Percentiles rank a stretch among this genome's conserved stretches.
Evolutionary conservation across 1,140 invertebrate species (phyloP).

Genomic region (Hesperophylax magnus): DNA sequence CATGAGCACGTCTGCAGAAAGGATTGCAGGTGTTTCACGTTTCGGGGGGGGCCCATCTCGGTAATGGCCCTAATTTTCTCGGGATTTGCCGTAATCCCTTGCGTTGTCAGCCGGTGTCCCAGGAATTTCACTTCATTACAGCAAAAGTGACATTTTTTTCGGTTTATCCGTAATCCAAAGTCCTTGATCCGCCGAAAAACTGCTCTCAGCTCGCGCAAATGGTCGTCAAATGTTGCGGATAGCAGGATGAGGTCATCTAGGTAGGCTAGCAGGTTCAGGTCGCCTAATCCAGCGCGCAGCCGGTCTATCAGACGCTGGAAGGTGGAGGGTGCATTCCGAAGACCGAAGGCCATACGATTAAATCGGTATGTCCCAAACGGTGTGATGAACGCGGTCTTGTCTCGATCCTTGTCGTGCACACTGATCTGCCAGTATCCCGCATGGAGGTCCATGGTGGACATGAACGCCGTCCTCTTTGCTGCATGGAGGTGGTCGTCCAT

Average conservation of each 20-base stretch:
- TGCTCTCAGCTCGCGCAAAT: constrained; percentile 60
- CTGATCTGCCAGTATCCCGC: constrained; percentile 63
- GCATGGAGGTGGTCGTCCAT: constrained; percentile 66
- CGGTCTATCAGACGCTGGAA: constrained; percentile 63
- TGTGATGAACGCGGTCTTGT: constrained; percentile 65
- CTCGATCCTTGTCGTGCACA: constrained; percentile 58
- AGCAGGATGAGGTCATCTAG: constrained; percentile 66
- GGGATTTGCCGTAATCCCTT: constrained; percentile 61
- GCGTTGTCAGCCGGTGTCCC: constrained; percentile 62
- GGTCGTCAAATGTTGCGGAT: constrained; percentile 60
- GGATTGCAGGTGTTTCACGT: constrained; percentile 56
- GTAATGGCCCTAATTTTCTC: constrained; percentile 61
- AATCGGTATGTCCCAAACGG: constrained; percentile 63
- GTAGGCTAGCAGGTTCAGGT: constrained; percentile 61
- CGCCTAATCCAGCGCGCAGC: constrained; percentile 54
- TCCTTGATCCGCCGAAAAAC: constrained; percentile 61
- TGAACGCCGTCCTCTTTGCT: constrained; percentile 58
- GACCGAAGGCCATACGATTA: constrained; percentile 65
- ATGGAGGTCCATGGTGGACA: constrained; percentile 62
- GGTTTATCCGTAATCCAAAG: constrained; percentile 61
- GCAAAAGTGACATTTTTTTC: constrained; percentile 64
- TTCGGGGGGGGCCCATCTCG: constrained; percentile 59
- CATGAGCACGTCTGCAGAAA: constrained; percentile 61
- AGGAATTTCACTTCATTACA: constrained; percentile 61
- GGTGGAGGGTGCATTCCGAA: constrained; percentile 62